Base-by-base conservation (phyloP, 2,797 vertebrate species). In the Sebastes kiyomatsui region DNA sequence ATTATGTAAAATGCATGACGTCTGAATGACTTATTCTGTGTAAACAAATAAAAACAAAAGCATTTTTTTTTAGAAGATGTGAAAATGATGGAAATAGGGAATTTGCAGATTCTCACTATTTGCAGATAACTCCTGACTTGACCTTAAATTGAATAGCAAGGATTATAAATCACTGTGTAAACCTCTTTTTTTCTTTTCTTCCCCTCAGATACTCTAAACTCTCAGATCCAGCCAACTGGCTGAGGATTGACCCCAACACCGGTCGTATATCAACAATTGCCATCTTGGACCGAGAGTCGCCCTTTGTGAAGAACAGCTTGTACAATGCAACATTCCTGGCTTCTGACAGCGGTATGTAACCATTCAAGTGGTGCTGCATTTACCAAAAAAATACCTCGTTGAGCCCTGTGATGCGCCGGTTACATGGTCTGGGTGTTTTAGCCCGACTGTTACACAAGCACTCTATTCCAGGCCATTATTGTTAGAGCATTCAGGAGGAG, bases 281-380 rank as follows among this genome's bases (percentile, higher is more conserved):
- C 61, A 83, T 98, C 90, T 92, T 99, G 94, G 98, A 99, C 92
- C 93, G 98, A 91, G 98, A 99, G 84, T 99, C 98, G 1, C 95
- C 97, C 32, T 98, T 95, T 81, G 98, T 99, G 82, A 97, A 97
- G 93, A 97, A 99, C 92, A 99, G 97, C 77, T 93, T 99, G 91
- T 99, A 99, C 93, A 99, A 98, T 75, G 98, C 97, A 73, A 98
- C 97, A 0, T 99, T 99, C 95, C 95, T 99, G 89, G 98, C 97
- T 71, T 94, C 97, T 32, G 98, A 99, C 93, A 97, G 88, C 74
- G 98, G 98, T 99, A 96, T 14, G 96, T 89, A 27, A 93, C 73
- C 61, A 54, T 83, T 64, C 18, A 73, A 65, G 71, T 75, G 58
- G 4, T 69, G 25, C 55, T 75, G 32, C 52, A 59, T 38, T 77